Conservation (phyloP, 2,888 invertebrate genomes). For the Dryobota labecula region DNA sequence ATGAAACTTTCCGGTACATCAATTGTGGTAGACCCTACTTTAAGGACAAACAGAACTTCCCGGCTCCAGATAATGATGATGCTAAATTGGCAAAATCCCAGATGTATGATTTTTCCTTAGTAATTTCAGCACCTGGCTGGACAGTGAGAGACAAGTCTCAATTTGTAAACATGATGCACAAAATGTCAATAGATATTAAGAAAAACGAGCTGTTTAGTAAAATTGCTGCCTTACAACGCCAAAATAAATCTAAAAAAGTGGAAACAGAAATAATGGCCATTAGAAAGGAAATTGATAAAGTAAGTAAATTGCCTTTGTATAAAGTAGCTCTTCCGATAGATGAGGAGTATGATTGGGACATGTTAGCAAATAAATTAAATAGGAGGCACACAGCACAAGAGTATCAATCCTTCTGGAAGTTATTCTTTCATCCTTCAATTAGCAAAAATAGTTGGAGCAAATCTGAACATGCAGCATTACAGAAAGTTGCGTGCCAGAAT, state of each 20-base stretch:
- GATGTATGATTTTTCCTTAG: slow-evolving; percentile 86
- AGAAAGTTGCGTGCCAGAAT: slow-evolving; percentile 75
- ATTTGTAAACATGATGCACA: slow-evolving; percentile 87
- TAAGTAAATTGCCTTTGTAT: slow-evolving; percentile 71
- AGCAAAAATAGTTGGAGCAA: slow-evolving; percentile 87
- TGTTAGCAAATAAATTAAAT: slow-evolving; percentile 85
- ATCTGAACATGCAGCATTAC: slow-evolving; percentile 75
- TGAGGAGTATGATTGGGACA: slow-evolving; percentile 91
- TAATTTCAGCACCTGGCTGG: slow-evolving; percentile 88
- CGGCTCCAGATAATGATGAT: slow-evolving; percentile 91
- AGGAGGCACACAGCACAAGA: slow-evolving; percentile 91
- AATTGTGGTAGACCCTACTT: slow-evolving; percentile 92
- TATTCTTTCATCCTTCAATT: slow-evolving; percentile 92
- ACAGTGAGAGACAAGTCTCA: slow-evolving; percentile 90
- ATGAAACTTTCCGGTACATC: slow-evolving; percentile 75
- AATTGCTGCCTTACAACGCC: slow-evolving; percentile 70
- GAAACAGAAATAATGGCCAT: slow-evolving; percentile 65
- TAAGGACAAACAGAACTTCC: slow-evolving; percentile 90
- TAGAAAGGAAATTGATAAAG: slow-evolving; percentile 67
- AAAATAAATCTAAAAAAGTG: slow-evolving; percentile 38
- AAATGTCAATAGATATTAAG: slow-evolving; percentile 74
- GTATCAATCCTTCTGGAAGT: slow-evolving; percentile 93
- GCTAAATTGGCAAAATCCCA: slow-evolving; percentile 82
- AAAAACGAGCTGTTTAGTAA: slow-evolving; percentile 69
- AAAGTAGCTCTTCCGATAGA: slow-evolving; percentile 79